Base-by-base conservation (phyloP, 2,888 invertebrate species). In the Thymelicus sylvestris region DNA sequence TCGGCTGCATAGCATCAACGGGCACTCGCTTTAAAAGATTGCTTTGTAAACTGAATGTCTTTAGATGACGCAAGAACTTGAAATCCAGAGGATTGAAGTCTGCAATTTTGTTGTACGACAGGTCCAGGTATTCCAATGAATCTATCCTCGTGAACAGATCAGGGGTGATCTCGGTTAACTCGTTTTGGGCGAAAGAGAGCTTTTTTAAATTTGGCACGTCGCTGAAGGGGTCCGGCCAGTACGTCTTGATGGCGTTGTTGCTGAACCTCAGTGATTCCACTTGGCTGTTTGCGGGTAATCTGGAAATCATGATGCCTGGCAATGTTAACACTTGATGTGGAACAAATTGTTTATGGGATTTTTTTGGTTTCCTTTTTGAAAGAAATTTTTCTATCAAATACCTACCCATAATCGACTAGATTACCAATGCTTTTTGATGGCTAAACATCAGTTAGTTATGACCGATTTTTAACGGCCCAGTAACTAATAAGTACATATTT, bases 131-230 rank as follows among this genome's bases (percentile, higher is more conserved):
- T 82, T 91, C 89, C 10, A 95, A 77, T 0, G 75, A 72, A 6
- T 84, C 82, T 31, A 94, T 83, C 7, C 91, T 92, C 0, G 91
- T 90, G 75, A 95, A 92, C 0, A 94, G 81, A 74, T 94, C 94
- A 0, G 88, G 86, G 0, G 94, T 92, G 75, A 95, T 81, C 48
- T 86, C 85, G 0, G 82, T 80, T 6, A 95, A 85, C 24, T 93
- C 88, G 76, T 95, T 95, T 73, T 92, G 91, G 0, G 93, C 86
- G 73, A 95, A 87, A n/a, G 93, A 91, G 0, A 95, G 85, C 57
- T 85, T 83, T 76, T 88, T 89, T 59, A 94, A 74, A 73, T 84
- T 87, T 15, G 87, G 83, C 0, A 92, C 82, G 12, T 92, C 88
- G 50, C 84, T 86, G 76, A 94, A 88, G 0, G 94, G 93, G 48